Evolutionary conservation across 1,140 invertebrate genomes (phyloP).

Genomic region (Calephelis nemesis): DNA sequence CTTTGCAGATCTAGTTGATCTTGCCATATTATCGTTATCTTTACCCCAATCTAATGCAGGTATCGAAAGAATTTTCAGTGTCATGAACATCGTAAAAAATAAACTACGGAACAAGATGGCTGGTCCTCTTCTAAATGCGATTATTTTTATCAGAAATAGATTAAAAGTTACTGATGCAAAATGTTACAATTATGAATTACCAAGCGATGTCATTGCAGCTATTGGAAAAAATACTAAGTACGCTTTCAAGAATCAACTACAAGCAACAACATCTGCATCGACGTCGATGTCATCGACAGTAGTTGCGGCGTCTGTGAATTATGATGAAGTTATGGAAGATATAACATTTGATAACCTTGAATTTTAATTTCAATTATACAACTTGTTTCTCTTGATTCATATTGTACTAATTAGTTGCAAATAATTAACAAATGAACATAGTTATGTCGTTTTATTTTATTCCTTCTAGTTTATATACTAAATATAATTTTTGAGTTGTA

Average conservation of each 20-base stretch:
- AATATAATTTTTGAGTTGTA: constrained; percentile 1
- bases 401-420: constrained; percentile 20
- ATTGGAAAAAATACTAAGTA: not conserved
- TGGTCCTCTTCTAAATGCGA: constrained; percentile 4
- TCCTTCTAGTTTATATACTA: not conserved
- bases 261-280: constrained; percentile 14
- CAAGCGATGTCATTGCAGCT: constrained; percentile 5
- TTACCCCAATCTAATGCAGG: too few species aligned
- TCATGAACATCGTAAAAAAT: constrained; percentile 16
- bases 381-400: constrained; percentile 1
- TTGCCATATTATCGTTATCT: constrained; percentile 18
- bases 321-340: constrained; percentile 21
- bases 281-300: constrained; percentile 16
- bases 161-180: constrained; percentile 4
- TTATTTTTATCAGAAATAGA: not conserved
- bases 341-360: constrained; percentile 21
- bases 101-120: constrained; percentile 3
- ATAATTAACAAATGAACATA: constrained; percentile 9
- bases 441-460: constrained; percentile 2
- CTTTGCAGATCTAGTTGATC: constrained; percentile 24
- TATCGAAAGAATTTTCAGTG: constrained; percentile 16
- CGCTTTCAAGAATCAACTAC: constrained; percentile 11
- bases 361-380: not conserved
- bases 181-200: constrained; percentile 9
- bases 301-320: constrained; percentile 14